A percentile compares a stretch with the other conserved stretches of the same genome.
phyloP scores from a whole-genome alignment of 1,140 invertebrate species.

The Uloborus diversus region DNA sequence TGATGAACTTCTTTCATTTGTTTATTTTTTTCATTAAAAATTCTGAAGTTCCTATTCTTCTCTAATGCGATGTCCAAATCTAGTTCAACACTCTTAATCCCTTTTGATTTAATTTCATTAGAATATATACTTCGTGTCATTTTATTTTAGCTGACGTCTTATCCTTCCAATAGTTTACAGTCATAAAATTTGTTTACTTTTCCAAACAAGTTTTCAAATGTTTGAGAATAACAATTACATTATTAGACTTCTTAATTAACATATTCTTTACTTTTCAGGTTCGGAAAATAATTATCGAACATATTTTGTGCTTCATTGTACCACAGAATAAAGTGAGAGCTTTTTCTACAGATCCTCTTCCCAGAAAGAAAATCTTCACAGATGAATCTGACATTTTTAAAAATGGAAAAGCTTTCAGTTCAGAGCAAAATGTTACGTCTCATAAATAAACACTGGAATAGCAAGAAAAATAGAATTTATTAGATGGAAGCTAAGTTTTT shows the following conservation, averaged over 20 bases:
- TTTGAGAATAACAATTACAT: background rate
- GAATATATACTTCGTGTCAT: background rate
- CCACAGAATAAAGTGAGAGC: slow-evolving; percentile 25
- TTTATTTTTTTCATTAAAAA: too few relatives aligned
- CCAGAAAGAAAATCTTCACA: background rate
- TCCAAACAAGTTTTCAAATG: background rate
- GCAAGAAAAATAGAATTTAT: too few relatives aligned
- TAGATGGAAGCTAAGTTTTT: too few relatives aligned
- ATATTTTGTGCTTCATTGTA: slow-evolving; percentile 12
- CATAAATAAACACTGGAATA: too few relatives aligned
- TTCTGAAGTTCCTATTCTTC: too few relatives aligned
- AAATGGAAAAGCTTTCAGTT: too few relatives aligned
- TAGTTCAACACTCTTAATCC: too few relatives aligned
- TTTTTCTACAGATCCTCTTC: background rate
- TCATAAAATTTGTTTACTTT: background rate
- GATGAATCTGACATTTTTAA: too few relatives aligned
- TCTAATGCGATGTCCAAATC: too few relatives aligned
- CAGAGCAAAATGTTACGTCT: too few relatives aligned
- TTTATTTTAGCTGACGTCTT: background rate
- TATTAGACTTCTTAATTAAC: background rate
- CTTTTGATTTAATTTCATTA: background rate
- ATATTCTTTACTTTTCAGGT: slow-evolving; percentile 15
- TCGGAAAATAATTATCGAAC: slow-evolving; percentile 3
- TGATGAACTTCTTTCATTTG: too few relatives aligned
- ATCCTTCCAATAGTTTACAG: background rate